phyloP scores from a whole-genome alignment of 2,888 invertebrate species.

The Chrysolina oricalcia region DNA sequence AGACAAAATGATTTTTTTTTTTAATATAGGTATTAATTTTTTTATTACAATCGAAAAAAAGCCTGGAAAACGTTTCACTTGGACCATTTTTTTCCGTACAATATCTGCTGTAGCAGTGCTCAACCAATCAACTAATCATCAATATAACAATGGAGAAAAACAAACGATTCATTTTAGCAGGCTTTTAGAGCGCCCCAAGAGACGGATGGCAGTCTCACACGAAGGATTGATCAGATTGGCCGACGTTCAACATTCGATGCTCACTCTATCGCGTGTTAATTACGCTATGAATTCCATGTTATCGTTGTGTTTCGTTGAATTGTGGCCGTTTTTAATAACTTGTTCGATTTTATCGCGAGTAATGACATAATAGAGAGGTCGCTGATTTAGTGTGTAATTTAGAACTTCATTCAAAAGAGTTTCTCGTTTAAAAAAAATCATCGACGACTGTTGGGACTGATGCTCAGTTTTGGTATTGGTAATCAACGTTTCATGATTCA shows the following conservation, averaged over 20 bases:
- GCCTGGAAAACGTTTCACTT: too few relatives aligned
- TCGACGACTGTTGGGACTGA: too few relatives aligned
- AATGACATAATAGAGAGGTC: slow-evolving; percentile 24
- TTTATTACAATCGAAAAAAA: too few relatives aligned
- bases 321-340: slow-evolving; percentile 18
- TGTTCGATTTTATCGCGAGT: slow-evolving; percentile 18
- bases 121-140: too few relatives aligned
- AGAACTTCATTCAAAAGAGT: neutral
- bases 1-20: too few relatives aligned
- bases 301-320: slow-evolving; percentile 14
- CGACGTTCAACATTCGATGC: slow-evolving; percentile 11
- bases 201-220: slow-evolving; percentile 6
- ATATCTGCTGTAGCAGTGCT: too few relatives aligned
- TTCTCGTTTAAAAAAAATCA: too few relatives aligned
- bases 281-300: slow-evolving; percentile 16
- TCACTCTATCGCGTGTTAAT: slow-evolving; percentile 24
- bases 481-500: too few relatives aligned
- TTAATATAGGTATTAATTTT: too few relatives aligned
- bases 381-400: neutral
- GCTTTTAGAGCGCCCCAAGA: neutral
- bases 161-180: neutral
- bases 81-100: too few relatives aligned
- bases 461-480: too few relatives aligned
- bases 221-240: slow-evolving; percentile 4
- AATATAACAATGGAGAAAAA: neutral